phyloP scores from a whole-genome alignment of 2,888 invertebrate species.

The Apodemia duryi region DNA sequence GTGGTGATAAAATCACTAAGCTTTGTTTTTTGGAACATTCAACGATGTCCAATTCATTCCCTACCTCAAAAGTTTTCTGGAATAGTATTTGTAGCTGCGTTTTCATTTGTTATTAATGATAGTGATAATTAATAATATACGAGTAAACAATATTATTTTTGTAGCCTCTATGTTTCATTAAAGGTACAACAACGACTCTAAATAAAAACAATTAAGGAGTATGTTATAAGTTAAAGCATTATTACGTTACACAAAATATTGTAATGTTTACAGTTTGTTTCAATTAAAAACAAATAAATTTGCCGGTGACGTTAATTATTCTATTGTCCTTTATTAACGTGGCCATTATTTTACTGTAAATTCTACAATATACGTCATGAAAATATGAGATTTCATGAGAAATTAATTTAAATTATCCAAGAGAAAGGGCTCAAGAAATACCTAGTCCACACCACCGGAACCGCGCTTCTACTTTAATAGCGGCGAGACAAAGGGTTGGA shows the following conservation, averaged over 20 bases:
- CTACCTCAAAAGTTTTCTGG: too few species aligned
- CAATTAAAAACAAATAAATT: conserved; percentile 14
- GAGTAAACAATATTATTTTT: too few species aligned
- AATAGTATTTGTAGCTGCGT: too few species aligned
- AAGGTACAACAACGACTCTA: neutral
- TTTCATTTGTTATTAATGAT: too few species aligned
- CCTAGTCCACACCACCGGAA: conserved; percentile 53
- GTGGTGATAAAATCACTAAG: too few species aligned
- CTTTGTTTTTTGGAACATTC: too few species aligned
- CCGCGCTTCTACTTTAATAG: conserved; percentile 61
- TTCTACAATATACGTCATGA: conserved; percentile 46
- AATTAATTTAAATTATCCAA: conserved; percentile 73
- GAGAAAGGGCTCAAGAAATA: conserved; percentile 65
- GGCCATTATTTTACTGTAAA: conserved; percentile 18
- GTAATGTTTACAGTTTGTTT: neutral
- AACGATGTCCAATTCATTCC: too few species aligned
- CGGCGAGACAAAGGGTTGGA: conserved; percentile 57
- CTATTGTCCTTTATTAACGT: conserved; percentile 8
- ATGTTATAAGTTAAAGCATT: neutral
- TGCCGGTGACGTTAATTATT: conserved; percentile 4
- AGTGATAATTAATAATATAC: too few species aligned
- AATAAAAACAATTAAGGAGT: neutral
- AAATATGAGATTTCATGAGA: conserved; percentile 54
- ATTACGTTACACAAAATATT: neutral
- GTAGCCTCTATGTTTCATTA: too few species aligned